Evolutionary conservation across 2,888 invertebrate genomes (phyloP).

Genomic region (Dicyrtomina minuta): DNA sequence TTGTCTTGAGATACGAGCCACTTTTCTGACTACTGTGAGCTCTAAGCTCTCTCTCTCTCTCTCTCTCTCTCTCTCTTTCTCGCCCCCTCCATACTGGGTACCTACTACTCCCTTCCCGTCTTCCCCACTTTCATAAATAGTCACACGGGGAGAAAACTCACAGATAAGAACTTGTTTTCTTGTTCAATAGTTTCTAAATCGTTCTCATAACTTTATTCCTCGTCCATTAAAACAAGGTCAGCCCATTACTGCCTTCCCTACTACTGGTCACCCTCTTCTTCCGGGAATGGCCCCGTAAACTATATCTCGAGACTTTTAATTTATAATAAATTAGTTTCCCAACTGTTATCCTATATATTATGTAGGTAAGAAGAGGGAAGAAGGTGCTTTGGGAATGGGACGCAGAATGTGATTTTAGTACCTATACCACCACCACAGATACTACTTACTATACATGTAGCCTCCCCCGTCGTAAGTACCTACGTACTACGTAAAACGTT

Average conservation of each 20-base stretch:
- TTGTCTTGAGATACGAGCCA: slow-evolving; percentile 6
- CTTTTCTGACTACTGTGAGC: background rate
- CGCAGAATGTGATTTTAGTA: too few species aligned
- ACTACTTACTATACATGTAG: too few species aligned
- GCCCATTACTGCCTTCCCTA: background rate
- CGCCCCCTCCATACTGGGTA: background rate
- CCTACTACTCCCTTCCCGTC: background rate
- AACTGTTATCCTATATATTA: too few species aligned
- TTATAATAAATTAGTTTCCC: too few species aligned
- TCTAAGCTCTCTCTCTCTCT: background rate
- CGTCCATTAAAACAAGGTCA: slow-evolving; percentile 16
- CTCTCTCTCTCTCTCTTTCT: background rate
- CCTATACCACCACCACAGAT: too few species aligned
- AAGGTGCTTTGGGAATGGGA: too few species aligned
- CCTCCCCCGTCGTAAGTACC: too few species aligned
- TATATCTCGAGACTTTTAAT: too few species aligned
- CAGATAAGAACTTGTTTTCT: slow-evolving; percentile 6
- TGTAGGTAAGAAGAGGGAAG: too few species aligned
- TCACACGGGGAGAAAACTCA: slow-evolving; percentile 2
- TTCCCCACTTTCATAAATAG: slow-evolving; percentile 5
- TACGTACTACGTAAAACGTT: too few species aligned
- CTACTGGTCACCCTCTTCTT: too few species aligned
- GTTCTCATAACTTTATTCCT: slow-evolving; percentile 14
- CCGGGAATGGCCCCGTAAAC: too few species aligned
- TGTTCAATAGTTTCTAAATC: background rate